Evolutionary conservation across 2,888 invertebrate genomes (phyloP).

Genomic region (Octodonta nipae): DNA sequence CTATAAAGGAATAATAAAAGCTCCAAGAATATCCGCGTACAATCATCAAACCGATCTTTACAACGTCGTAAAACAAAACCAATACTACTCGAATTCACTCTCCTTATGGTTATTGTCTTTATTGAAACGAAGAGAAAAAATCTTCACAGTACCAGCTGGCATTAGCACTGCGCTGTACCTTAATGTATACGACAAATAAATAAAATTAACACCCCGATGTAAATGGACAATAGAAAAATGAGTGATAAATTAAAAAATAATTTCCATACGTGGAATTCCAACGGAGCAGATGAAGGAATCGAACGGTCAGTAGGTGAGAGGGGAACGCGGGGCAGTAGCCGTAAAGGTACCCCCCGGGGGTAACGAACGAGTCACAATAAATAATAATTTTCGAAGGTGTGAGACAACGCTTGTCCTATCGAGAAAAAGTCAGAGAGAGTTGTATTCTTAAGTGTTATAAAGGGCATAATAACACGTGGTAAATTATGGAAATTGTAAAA

Average conservation of each 20-base stretch:
- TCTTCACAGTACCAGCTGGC: constrained; percentile 5
- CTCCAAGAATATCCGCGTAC: too few relatives aligned
- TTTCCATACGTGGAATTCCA: constrained; percentile 35
- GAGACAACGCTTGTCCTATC: constrained; percentile 33
- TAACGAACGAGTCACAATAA: constrained; percentile 35
- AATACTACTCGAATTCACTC: too few relatives aligned
- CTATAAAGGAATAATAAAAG: too few relatives aligned
- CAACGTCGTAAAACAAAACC: too few relatives aligned
- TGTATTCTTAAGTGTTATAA: too few relatives aligned
- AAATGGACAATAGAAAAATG: constrained; percentile 34
- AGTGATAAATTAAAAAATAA: constrained; percentile 35
- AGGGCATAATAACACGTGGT: too few relatives aligned
- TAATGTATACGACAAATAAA: constrained; percentile 33
- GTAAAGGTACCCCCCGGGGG: constrained; percentile 32
- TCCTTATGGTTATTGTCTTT: too few relatives aligned
- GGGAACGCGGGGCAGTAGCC: constrained; percentile 33
- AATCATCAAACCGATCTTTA: too few relatives aligned
- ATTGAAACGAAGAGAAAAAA: constrained; percentile 10
- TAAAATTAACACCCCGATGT: constrained; percentile 33
- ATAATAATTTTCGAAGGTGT: constrained; percentile 35
- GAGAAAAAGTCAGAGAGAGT: too few relatives aligned
- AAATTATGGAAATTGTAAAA: too few relatives aligned
- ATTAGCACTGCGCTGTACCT: constrained; percentile 13
- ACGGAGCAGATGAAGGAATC: constrained; percentile 18
- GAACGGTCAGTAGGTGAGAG: constrained; percentile 12